Evolutionary conservation across 2,113 vertebrate species (phyloP).

Genomic region (Callithrix jacchus): DNA sequence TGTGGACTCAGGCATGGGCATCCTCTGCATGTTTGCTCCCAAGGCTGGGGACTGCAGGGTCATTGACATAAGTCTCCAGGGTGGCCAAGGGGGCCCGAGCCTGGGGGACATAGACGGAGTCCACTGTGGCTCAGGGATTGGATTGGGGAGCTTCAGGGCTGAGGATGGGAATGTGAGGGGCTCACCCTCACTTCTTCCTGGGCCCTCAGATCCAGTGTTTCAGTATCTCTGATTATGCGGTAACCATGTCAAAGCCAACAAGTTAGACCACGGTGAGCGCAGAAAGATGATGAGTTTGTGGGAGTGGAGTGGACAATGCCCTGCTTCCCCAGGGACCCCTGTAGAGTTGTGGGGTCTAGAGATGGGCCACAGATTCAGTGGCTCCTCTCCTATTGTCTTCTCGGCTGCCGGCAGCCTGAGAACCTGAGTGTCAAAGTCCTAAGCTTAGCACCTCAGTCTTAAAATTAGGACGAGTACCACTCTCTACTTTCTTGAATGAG

Average conservation of each 20-base stretch:
- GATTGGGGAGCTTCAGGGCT: background rate
- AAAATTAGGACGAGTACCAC: background rate
- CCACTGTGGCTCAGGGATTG: too few relatives aligned
- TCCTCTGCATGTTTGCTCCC: too few relatives aligned
- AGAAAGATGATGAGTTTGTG: background rate
- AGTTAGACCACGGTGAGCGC: slow-evolving; percentile 91
- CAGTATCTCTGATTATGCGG: slow-evolving; percentile 93
- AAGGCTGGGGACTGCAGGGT: too few relatives aligned
- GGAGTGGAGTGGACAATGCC: background rate
- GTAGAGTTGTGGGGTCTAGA: background rate
- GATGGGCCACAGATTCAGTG: background rate
- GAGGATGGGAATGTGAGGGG: background rate
- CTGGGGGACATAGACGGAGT: too few relatives aligned
- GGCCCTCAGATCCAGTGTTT: slow-evolving; percentile 91
- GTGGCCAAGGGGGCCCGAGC: too few relatives aligned
- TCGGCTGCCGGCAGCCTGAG: too few relatives aligned
- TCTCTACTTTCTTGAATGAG: background rate
- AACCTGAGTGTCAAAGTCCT: too few relatives aligned
- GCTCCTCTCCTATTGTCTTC: fast-evolving
- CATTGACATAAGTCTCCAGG: too few relatives aligned
- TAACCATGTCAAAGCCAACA: slow-evolving; percentile 97
- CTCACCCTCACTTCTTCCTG: slow-evolving; percentile 35
- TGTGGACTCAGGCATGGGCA: too few relatives aligned
- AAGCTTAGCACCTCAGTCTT: background rate
- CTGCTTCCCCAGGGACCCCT: background rate